Evolutionary conservation across 2,888 invertebrate genomes (phyloP).

Genomic region (Caenorhabditis sinica): DNA sequence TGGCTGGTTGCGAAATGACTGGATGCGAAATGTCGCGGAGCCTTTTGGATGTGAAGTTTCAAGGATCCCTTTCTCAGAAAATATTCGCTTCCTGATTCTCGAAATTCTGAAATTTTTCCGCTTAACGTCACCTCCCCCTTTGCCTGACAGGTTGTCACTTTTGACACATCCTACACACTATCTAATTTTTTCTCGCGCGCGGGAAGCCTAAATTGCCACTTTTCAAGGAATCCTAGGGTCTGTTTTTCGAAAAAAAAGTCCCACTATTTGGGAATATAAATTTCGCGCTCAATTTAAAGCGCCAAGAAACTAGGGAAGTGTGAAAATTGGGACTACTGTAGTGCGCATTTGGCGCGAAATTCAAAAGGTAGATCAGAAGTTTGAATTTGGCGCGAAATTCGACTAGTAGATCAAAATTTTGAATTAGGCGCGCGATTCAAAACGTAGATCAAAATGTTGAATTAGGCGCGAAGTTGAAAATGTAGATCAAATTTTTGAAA

Average conservation of each 20-base stretch:
- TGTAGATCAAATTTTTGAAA: neutral
- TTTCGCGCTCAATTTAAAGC: neutral
- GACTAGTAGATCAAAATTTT: neutral
- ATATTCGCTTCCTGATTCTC: neutral
- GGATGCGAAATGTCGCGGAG: no score
- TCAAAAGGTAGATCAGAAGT: no score
- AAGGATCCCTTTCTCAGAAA: neutral
- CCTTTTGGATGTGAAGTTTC: no score
- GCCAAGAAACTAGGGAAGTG: neutral
- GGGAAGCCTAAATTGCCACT: neutral
- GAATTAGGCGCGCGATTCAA: no score
- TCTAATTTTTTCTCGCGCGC: neutral
- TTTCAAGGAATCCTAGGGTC: neutral
- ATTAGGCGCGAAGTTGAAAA: neutral
- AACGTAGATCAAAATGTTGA: neutral
- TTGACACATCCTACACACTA: conserved; percentile 4
- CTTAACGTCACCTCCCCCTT: conserved; percentile 1
- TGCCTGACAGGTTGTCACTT: conserved; percentile 7
- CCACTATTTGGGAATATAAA: neutral
- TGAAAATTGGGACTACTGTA: neutral
- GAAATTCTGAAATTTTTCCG: neutral
- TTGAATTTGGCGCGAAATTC: no score
- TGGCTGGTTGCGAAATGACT: no score
- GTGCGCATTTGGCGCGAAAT: neutral
- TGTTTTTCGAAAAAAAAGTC: neutral